Conservation (phyloP, 1,140 invertebrate species). For the Calycopis cecrops region DNA sequence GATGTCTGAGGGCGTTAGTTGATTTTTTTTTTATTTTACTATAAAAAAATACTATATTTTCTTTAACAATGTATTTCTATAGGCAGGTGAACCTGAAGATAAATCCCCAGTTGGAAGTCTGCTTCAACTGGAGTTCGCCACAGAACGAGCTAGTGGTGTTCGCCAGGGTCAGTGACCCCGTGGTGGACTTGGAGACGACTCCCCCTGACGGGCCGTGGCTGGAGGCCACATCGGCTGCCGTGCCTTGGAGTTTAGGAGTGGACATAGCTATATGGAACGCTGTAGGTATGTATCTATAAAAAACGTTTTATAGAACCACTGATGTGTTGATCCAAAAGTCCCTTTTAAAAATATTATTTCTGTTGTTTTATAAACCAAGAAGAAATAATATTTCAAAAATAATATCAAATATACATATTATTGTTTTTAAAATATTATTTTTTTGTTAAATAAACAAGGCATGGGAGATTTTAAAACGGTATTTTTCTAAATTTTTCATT, state of each 20-base stretch:
- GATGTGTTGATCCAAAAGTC: too few species aligned
- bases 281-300: constrained; percentile 49
- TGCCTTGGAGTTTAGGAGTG: constrained; percentile 64
- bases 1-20: too few species aligned
- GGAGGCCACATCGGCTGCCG: constrained; percentile 54
- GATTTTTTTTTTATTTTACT: too few species aligned
- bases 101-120: constrained; percentile 44
- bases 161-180: constrained; percentile 58
- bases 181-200: constrained; percentile 60
- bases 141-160: constrained; percentile 66
- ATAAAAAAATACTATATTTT: too few species aligned
- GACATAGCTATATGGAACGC: constrained; percentile 70
- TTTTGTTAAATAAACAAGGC: too few species aligned
- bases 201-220: constrained; percentile 64
- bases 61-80: constrained; percentile 19
- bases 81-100: constrained; percentile 72
- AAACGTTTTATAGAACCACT: too few species aligned
- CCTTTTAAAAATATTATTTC: too few species aligned
- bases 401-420: constrained; percentile 12
- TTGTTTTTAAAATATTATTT: too few species aligned
- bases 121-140: constrained; percentile 66
- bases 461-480: too few species aligned
- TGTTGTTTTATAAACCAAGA: too few species aligned
- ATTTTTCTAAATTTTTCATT: too few species aligned
- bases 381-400: not conserved